Base-by-base conservation (phyloP, 2,113 vertebrate species). In the Tor tambroides region DNA sequence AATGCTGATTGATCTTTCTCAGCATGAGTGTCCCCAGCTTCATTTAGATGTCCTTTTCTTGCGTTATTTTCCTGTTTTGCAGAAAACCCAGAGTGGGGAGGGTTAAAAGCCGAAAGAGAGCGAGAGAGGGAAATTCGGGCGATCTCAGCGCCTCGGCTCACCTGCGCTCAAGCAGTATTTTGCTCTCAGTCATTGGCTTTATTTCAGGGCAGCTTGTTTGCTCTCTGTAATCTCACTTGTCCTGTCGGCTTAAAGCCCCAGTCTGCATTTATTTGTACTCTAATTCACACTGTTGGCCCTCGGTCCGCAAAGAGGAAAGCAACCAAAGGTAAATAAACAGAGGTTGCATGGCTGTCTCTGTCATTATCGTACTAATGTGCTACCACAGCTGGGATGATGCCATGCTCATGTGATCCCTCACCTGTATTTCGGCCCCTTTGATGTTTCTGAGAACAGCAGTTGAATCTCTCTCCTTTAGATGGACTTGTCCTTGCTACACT, bases 61-160 rank as follows among this genome's bases (percentile, higher is more conserved):
- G 74, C 91, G 38, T 88, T 85, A 78, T 85, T 86, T 89, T 93
- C 92, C 94, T 94, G 93, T 95, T 90, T 95, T 95, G 93, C 96
- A 97, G 96, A 96, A 96, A 96, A 96, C 94, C 95, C 95, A 93
- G 96, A 90, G 94, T 93, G 95, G 95, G 94, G 94, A 96, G 94
- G 95, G 94, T 94, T 92, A 95, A 96, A 95, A 96, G 94, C 93
- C 94, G 94, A 95, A 97, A 96, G 95, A 95, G 94, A 95, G 95
- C 95, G 95, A 96, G 96, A 96, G 94, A 95, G 94, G 95, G 96
- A 95, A 95, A 96, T 95, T 95, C 95, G 91, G 43, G 74, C 85
- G 61, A 78, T 85, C 63, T 74, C 41, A 84, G 80, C 79, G 56
- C 41, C 72, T 78, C 71, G n/a, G 83, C n/a, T 59, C 59, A 76